Conservation (phyloP, 2,888 invertebrate genomes). For the Parapristionchus giblindavisi region DNA sequence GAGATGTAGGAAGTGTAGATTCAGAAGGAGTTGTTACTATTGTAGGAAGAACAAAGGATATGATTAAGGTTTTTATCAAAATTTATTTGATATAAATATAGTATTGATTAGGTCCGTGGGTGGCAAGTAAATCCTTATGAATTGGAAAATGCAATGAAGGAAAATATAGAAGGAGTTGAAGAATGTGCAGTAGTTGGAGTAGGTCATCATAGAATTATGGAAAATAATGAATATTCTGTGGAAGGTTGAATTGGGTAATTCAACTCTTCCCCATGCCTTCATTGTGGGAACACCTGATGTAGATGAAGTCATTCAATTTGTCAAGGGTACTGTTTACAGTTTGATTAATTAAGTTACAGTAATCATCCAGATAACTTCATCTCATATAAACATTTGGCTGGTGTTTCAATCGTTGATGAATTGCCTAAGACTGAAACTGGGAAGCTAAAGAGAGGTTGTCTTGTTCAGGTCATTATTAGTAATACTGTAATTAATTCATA, state of each 20-base stretch:
- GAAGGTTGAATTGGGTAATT: slow-evolving; percentile 11
- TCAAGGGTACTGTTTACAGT: slow-evolving; percentile 42
- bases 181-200: slow-evolving; percentile 51
- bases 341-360: not conserved
- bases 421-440: slow-evolving; percentile 52
- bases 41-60: slow-evolving; percentile 53
- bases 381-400: slow-evolving; percentile 50
- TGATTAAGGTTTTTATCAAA: slow-evolving; percentile 47
- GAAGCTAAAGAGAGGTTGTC: slow-evolving; percentile 43
- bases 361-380: slow-evolving; percentile 45
- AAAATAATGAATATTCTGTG: slow-evolving; percentile 4
- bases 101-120: slow-evolving; percentile 27
- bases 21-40: slow-evolving; percentile 40
- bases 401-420: slow-evolving; percentile 43
- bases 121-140: slow-evolving; percentile 52
- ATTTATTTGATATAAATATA: not conserved
- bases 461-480: slow-evolving; percentile 26
- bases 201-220: not conserved
- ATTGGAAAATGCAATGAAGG: slow-evolving; percentile 46
- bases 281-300: slow-evolving; percentile 42
- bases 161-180: slow-evolving; percentile 37
- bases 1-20: slow-evolving; percentile 43
- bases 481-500: too few relatives aligned
- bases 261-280: slow-evolving; percentile 43
- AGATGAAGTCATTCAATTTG: slow-evolving; percentile 40